These are phyloP conservation scores for Eugnorisma glareosa DNA, from an alignment of 2,888 invertebrate species.

Conservation along the genomic window DNA sequence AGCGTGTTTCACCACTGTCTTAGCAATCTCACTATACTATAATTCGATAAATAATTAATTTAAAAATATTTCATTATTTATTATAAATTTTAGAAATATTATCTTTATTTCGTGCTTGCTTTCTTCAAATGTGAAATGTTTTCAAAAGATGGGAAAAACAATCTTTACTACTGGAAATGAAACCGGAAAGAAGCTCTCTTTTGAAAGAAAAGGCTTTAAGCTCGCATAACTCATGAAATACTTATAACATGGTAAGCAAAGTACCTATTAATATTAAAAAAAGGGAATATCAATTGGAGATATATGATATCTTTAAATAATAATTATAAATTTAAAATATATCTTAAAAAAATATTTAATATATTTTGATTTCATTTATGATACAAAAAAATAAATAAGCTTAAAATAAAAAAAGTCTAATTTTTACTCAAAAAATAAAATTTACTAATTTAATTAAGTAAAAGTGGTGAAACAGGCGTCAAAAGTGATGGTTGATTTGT, in stretches of 20 bases:
- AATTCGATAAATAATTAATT: not conserved
- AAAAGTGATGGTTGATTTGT: constrained; percentile 57
- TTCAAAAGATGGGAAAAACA: not conserved
- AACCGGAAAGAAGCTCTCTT: not conserved
- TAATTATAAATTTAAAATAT: too few species aligned
- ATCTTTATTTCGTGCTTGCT: not conserved
- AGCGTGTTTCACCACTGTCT: constrained; percentile 52
- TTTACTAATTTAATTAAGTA: too few species aligned
- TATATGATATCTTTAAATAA: too few species aligned
- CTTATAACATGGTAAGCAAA: not conserved
- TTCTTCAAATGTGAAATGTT: not conserved
- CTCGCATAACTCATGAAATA: not conserved
- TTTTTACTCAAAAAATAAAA: too few species aligned
- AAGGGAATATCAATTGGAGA: not conserved
- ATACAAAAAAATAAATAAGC: too few species aligned
- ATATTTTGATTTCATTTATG: too few species aligned
- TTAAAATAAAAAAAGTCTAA: too few species aligned
- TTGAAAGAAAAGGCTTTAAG: not conserved
- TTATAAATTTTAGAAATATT: not conserved
- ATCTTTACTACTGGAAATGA: not conserved
- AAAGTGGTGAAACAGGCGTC: constrained; percentile 54
- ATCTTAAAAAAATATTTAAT: too few species aligned
- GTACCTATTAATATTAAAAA: not conserved
- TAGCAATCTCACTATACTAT: constrained; percentile 12
- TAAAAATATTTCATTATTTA: not conserved